These are phyloP conservation scores for Bombus sylvicola DNA, from an alignment of 1,140 invertebrate genomes.

Conservation along the genomic window DNA sequence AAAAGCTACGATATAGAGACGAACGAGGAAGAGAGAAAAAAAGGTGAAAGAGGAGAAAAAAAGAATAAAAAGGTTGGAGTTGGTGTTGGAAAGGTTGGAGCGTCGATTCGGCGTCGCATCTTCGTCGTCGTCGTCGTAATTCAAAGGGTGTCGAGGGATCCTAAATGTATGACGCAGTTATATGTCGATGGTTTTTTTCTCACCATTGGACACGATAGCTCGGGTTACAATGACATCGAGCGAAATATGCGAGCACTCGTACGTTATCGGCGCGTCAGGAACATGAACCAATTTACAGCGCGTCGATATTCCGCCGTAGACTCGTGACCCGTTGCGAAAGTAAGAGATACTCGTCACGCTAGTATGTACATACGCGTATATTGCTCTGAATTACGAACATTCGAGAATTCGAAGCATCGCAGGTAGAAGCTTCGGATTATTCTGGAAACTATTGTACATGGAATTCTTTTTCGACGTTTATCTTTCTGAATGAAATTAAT, in stretches of 20 bases:
- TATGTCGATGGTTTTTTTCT: background rate
- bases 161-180: conserved; percentile 30
- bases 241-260: conserved; percentile 22
- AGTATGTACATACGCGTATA: background rate
- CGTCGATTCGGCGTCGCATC: background rate
- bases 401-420: too few species aligned
- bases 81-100: background rate
- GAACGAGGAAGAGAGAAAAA: background rate
- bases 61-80: background rate
- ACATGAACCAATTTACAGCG: conserved; percentile 19
- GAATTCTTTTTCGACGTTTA: background rate
- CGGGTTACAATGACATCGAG: background rate
- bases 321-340: background rate
- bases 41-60: background rate
- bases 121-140: background rate
- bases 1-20: background rate
- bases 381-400: too few species aligned
- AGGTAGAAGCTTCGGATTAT: too few species aligned
- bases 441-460: too few species aligned
- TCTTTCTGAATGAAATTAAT: too few species aligned
- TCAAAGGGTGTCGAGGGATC: conserved; percentile 7
- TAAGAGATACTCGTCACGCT: background rate
- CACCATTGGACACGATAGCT: conserved; percentile 4
- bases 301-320: conserved; percentile 1
- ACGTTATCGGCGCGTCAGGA: conserved; percentile 24